phyloP scores from a whole-genome alignment of 2,888 invertebrate species.

The Megastigmus dorsalis region DNA sequence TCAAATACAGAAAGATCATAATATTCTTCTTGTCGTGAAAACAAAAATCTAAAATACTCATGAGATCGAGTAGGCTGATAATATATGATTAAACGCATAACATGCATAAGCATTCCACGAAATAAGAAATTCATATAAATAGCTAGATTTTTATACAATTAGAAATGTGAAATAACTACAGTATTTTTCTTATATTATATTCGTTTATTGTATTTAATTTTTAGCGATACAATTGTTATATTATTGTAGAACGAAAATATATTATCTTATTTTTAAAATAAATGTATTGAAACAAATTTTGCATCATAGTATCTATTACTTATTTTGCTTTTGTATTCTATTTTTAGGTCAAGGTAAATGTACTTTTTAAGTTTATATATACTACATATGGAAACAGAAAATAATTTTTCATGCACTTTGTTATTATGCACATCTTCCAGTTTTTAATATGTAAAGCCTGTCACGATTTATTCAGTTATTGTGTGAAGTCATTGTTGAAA shows the following conservation, averaged over 20 bases:
- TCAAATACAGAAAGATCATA: too few relatives aligned
- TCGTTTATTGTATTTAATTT: constrained; percentile 30
- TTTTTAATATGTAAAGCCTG: background rate
- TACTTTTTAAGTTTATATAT: background rate
- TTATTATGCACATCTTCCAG: constrained; percentile 29
- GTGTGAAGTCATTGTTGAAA: background rate
- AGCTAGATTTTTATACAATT: constrained; percentile 28
- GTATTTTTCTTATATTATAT: constrained; percentile 49
- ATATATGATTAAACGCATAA: too few relatives aligned
- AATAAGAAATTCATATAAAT: too few relatives aligned
- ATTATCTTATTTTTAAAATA: constrained; percentile 44
- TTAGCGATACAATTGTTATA: constrained; percentile 38
- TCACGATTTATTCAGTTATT: constrained; percentile 4
- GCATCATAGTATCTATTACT: background rate
- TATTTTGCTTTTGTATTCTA: background rate
- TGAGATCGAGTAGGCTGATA: too few relatives aligned
- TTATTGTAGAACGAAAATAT: constrained; percentile 31
- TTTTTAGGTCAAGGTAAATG: constrained; percentile 1
- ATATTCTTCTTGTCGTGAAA: too few relatives aligned
- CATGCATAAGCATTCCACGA: too few relatives aligned
- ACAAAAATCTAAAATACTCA: too few relatives aligned
- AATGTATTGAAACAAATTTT: background rate
- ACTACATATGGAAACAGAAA: background rate
- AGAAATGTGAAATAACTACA: constrained; percentile 9
- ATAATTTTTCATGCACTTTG: background rate